These are phyloP conservation scores for Platyura marginata DNA, from an alignment of 1,140 invertebrate genomes.

Conservation along the genomic window DNA sequence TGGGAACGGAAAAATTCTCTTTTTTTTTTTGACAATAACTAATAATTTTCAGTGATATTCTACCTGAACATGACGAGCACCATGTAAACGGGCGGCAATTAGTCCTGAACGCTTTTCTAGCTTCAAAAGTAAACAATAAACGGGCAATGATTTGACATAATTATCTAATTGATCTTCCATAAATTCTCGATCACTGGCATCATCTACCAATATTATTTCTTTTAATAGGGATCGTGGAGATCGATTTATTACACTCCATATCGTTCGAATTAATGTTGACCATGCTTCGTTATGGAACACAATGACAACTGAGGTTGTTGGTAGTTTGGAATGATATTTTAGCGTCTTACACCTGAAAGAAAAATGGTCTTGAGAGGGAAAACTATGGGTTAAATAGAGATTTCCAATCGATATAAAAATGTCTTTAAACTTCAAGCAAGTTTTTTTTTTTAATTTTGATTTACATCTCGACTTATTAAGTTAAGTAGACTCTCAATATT, in stretches of 20 bases:
- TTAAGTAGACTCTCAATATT: too few species aligned
- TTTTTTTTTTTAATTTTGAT: too few species aligned
- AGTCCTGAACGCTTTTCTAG: constrained; percentile 81
- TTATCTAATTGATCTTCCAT: constrained; percentile 75
- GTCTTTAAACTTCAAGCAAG: too few species aligned
- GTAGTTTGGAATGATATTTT: constrained; percentile 53
- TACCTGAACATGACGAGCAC: constrained; percentile 68
- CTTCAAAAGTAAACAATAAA: constrained; percentile 59
- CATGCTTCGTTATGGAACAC: constrained; percentile 98
- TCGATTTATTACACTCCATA: constrained; percentile 92
- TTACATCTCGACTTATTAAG: too few species aligned
- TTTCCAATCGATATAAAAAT: background rate
- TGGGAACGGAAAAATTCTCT: constrained; percentile 4
- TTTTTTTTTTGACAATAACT: background rate
- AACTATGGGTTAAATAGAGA: background rate
- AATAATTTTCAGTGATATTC: background rate
- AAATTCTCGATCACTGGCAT: constrained; percentile 88
- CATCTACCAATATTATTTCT: constrained; percentile 91
- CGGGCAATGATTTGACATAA: constrained; percentile 68
- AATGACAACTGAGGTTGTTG: constrained; percentile 83
- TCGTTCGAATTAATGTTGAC: constrained; percentile 81
- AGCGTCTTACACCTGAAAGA: constrained; percentile 55
- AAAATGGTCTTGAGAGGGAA: constrained; percentile 2
- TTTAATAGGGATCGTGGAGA: constrained; percentile 71
- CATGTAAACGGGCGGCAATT: constrained; percentile 79